Conservation (phyloP, 2,888 invertebrate species). For the Dryobotodes eremita region DNA sequence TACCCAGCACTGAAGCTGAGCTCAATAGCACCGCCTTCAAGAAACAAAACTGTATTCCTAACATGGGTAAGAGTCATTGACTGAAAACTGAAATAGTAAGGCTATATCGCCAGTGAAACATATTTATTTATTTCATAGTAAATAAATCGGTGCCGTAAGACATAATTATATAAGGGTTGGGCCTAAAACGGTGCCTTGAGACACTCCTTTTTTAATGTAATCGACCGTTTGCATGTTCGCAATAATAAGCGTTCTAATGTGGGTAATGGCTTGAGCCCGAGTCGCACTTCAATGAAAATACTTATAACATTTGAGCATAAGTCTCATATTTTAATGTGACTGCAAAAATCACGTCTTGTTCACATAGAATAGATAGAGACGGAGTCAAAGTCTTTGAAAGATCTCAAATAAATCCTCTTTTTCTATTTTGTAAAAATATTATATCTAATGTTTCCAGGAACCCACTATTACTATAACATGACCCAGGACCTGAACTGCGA, state of each 20-base stretch:
- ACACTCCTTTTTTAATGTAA: conserved; percentile 21
- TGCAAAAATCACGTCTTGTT: not conserved
- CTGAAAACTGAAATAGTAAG: not conserved
- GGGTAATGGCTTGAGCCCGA: not conserved
- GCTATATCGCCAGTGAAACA: not conserved
- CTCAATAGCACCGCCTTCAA: conserved; percentile 78
- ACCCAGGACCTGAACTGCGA: conserved; percentile 73
- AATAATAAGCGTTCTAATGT: not conserved
- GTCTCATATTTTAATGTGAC: not conserved
- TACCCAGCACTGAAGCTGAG: conserved; percentile 80
- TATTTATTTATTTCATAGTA: not conserved
- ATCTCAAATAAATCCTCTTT: not conserved
- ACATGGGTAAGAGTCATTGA: conserved; percentile 77
- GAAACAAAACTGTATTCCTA: conserved; percentile 83
- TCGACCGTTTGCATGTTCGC: not conserved
- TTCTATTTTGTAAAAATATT: not conserved
- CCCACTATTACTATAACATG: conserved; percentile 78
- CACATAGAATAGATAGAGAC: not conserved
- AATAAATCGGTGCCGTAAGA: not conserved
- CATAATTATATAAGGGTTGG: not conserved
- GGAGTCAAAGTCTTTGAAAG: not conserved
- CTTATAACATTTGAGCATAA: not conserved
- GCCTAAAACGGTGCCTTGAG: conserved; percentile 2
- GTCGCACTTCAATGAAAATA: not conserved
- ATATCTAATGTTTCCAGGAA: conserved; percentile 62